Conservation (phyloP, 2,797 vertebrate species). For the Poeciliopsis presidionis region DNA sequence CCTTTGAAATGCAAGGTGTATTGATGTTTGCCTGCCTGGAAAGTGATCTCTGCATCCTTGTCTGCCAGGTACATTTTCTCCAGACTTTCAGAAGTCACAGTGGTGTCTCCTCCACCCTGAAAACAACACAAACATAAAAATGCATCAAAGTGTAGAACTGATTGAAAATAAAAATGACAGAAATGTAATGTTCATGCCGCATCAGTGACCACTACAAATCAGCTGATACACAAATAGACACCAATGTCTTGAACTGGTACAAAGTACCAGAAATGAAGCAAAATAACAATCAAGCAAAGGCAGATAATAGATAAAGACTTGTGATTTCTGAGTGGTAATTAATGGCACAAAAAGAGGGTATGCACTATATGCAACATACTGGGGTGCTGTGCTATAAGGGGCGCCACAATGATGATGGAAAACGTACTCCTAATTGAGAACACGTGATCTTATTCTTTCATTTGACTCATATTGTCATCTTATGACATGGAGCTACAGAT, state of each 20-base stretch:
- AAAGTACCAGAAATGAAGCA: not conserved
- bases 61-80: slow-evolving; percentile 86
- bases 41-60: slow-evolving; percentile 72
- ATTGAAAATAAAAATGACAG: not conserved
- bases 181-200: not conserved
- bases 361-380: no score
- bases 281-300: no score
- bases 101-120: slow-evolving; percentile 72
- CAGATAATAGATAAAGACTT: no score
- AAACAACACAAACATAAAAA: slow-evolving; percentile 58
- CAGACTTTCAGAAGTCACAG: slow-evolving; percentile 82
- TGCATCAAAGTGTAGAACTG: slow-evolving; percentile 40
- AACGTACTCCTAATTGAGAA: no score
- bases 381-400: no score
- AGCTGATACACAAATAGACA: not conserved
- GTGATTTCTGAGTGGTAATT: not conserved
- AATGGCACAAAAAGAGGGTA: no score
- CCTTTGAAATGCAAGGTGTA: slow-evolving; percentile 86
- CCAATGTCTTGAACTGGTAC: not conserved
- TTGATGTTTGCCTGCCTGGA: slow-evolving; percentile 78
- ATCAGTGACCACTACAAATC: not conserved
- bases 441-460: no score
- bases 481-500: no score
- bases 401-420: no score
- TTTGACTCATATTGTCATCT: no score